Evolutionary conservation across 2,797 vertebrate species (phyloP).

Genomic region (Odontamblyopus rebecca): DNA sequence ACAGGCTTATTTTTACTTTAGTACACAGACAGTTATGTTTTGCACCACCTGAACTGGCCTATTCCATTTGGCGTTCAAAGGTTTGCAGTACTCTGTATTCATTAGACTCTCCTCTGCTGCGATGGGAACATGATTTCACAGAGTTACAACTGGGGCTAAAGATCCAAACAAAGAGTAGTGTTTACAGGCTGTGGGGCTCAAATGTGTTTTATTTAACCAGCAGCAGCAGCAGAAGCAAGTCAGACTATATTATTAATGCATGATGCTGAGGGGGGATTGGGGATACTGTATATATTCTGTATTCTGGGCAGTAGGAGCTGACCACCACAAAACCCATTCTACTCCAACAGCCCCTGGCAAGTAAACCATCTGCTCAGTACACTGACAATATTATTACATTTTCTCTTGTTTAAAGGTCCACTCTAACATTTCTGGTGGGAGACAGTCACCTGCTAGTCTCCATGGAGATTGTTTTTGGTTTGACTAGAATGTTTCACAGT

Average conservation of each 20-base stretch:
- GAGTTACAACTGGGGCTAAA: slow-evolving; percentile 17
- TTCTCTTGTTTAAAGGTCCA: too few species aligned
- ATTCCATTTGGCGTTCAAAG: slow-evolving; percentile 27
- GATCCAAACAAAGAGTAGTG: slow-evolving; percentile 26
- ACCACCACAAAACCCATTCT: not conserved
- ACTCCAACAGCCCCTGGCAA: not conserved
- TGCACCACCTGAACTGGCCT: slow-evolving; percentile 24
- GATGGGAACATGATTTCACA: slow-evolving; percentile 22
- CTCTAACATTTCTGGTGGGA: too few species aligned
- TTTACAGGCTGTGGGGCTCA: slow-evolving; percentile 17
- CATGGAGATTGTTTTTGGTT: not conserved
- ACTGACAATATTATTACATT: too few species aligned
- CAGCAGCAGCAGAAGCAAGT: not conserved
- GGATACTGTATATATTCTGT: slow-evolving; percentile 1
- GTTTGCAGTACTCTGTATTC: slow-evolving; percentile 1
- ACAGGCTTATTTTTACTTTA: slow-evolving; percentile 44
- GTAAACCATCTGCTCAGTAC: not conserved
- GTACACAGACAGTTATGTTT: slow-evolving; percentile 10
- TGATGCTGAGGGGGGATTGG: not conserved
- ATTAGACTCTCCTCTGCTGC: slow-evolving; percentile 17
- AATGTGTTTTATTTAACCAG: slow-evolving; percentile 31
- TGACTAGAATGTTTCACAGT: not conserved
- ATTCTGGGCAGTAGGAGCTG: not conserved
- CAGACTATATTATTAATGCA: slow-evolving; percentile 15
- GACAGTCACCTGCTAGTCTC: too few species aligned